Base-by-base conservation (phyloP, 2,113 vertebrate species). In the Amphilophus citrinellus region DNA sequence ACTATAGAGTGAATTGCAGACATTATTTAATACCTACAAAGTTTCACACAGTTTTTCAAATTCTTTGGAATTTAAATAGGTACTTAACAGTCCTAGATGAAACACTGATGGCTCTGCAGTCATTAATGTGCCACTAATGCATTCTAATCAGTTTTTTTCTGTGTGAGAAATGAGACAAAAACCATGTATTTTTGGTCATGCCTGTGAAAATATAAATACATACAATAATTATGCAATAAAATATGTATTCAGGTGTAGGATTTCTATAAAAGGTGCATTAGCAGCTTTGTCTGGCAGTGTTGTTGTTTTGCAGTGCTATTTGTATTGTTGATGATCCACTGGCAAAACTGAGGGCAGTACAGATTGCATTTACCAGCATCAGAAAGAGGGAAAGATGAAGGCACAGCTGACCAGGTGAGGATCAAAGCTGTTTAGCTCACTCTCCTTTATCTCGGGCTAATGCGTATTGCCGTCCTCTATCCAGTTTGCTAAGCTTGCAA, bases 251-350 rank as follows among this genome's bases (percentile, higher is more conserved):
- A 53, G 37, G 88, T 32, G 66, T 65, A 47, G 44, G 77, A 71
- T 57, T 37, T 57, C 20, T 71, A 10, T n/a, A 22, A 65, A 62
- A 22, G 62, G 20, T 73, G 18, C 61, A 79, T 88, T 68, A 85
- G 80, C 44, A 77, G 30, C 77, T 90, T 91, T 91, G 89, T 83
- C 73, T 91, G 80, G 89, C 86, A 87, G 78, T 82, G 79, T 91
- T 91, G 79, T 32, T 77, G 61, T 61, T 35, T 63, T 68, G 39
- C 79, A 37, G 61, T 35, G 47, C 42, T 76, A 80, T 61, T 83
- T 83, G 85, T 83, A 44, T 88, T 87, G 81, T 84, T 84, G 77
- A 68, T 71, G 58, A 87, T 88, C 79, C 68, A 71, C 87, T 90
- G 89, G 71, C 92, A 87, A 92, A 93, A 88, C 47, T 58, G 81